These are phyloP conservation scores for Dascillus cervinus DNA, from an alignment of 2,888 invertebrate species.

Conservation along the genomic window DNA sequence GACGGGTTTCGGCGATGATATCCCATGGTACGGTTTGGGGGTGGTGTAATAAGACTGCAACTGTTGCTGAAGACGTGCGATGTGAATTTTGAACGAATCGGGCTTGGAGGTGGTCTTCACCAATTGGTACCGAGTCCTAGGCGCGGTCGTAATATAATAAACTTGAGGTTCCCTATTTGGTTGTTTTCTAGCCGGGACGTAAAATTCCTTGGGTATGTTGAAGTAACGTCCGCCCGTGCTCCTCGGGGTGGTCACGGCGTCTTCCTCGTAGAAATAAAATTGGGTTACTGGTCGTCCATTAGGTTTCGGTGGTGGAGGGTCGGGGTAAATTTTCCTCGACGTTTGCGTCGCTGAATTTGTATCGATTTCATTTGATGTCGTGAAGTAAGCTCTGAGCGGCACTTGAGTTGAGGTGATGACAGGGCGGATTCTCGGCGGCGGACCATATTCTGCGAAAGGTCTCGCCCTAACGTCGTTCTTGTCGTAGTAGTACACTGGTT, in stretches of 20 bases:
- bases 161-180: slow-evolving; percentile 22
- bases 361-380: slow-evolving; percentile 46
- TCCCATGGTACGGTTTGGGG: slow-evolving; percentile 41
- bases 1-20: slow-evolving; percentile 50
- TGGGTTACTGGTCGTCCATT: slow-evolving; percentile 46
- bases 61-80: slow-evolving; percentile 58
- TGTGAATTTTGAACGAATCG: slow-evolving; percentile 56
- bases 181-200: slow-evolving; percentile 20
- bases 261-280: slow-evolving; percentile 62
- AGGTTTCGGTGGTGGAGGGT: slow-evolving; percentile 35
- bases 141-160: slow-evolving; percentile 32
- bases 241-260: slow-evolving; percentile 24
- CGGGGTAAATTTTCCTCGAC: slow-evolving; percentile 16
- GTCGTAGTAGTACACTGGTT: slow-evolving; percentile 34
- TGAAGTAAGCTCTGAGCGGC: slow-evolving; percentile 56
- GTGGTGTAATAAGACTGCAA: slow-evolving; percentile 53
- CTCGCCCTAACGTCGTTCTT: slow-evolving; percentile 44
- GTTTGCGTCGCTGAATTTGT: slow-evolving; percentile 45
- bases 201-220: slow-evolving; percentile 25
- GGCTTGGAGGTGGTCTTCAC: slow-evolving; percentile 36
- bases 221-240: slow-evolving; percentile 17
- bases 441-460: slow-evolving; percentile 47
- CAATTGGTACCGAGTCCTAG: slow-evolving; percentile 29
- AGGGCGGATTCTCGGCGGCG: slow-evolving; percentile 38
- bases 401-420: slow-evolving; percentile 49